Base-by-base conservation (phyloP, 2,888 invertebrate species). In the Stenurella melanura region DNA sequence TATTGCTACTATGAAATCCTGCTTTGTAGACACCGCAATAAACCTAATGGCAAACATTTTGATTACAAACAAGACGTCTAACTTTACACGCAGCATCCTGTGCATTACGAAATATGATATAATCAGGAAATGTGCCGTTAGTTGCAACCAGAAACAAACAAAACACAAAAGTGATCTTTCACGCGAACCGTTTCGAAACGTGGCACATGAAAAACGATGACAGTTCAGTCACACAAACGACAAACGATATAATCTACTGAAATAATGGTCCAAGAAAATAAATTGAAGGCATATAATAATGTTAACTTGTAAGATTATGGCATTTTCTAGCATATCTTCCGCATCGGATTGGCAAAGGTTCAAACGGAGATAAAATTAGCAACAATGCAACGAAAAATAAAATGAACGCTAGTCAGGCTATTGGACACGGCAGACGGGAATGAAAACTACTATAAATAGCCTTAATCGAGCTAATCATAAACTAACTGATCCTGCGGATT, bases 341-440 rank as follows among this genome's bases (percentile, higher is more conserved):
- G 76, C 67, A 34, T 76, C 68, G 34, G 63, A 19, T 72, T 76
- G 73, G 76, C 76, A 69, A 72, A 63, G 56, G 68, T 61, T 76
- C 66, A 73, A 42, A 63, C 63, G 42, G 15, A 0, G 73, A 57
- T 76, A 73, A 73, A 73, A 69, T 76, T 76, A 76, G 76, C 69
- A 56, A 73, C 73, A 69, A 73, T 73, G 73, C 60, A 76, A 73
- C 64, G 63, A 64, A 34, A 67, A 67, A 50, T 67, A 63, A 72
- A 63, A 63, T 34, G 57, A 7, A 19, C 15, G 7, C 58, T 58
- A 30, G 58, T 19, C 21, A 18, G 38, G 21, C 42, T 73, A 57
- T 38, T 58, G 38, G 34, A 58, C 34, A 50, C 61, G 54, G 54
- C 21, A 34, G 26, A n/a, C 57, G 17, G 34, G 15, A 30, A 57